Evolutionary conservation across 2,113 vertebrate genomes (phyloP).

Genomic region (Mohoua ochrocephala): DNA sequence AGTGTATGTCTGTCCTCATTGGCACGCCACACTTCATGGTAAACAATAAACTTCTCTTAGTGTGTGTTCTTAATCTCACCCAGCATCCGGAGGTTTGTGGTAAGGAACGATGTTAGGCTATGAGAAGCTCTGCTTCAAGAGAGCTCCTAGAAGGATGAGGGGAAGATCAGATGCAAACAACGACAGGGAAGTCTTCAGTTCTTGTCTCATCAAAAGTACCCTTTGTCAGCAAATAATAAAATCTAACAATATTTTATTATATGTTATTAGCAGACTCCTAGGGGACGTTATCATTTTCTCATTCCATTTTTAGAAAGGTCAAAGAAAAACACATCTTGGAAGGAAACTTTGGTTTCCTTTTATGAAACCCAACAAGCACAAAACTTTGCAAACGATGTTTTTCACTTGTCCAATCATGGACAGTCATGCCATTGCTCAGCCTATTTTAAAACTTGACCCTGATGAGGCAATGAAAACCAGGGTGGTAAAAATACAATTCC

Average conservation of each 20-base stretch:
- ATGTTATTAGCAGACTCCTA: background rate
- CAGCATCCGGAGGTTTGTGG: background rate
- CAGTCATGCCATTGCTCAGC: accelerated
- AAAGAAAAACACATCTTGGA: background rate
- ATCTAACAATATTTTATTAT: background rate
- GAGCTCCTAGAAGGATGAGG: background rate
- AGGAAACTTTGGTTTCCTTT: background rate
- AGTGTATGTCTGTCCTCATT: background rate
- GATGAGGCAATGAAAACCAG: background rate
- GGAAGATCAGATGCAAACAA: background rate
- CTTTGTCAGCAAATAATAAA: background rate
- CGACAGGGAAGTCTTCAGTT: background rate
- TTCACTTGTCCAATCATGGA: background rate
- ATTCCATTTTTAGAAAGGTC: background rate
- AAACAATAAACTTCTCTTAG: background rate
- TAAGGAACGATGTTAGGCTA: background rate
- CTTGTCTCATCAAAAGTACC: background rate
- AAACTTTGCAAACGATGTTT: background rate
- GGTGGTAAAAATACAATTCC: background rate
- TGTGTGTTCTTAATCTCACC: background rate
- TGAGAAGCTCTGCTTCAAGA: background rate
- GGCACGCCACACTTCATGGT: background rate
- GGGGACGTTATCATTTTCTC: background rate
- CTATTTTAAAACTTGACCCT: background rate
- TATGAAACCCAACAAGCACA: background rate